These are phyloP conservation scores for Neoaliturus tenellus DNA, from an alignment of 2,888 invertebrate genomes.

Conservation along the genomic window DNA sequence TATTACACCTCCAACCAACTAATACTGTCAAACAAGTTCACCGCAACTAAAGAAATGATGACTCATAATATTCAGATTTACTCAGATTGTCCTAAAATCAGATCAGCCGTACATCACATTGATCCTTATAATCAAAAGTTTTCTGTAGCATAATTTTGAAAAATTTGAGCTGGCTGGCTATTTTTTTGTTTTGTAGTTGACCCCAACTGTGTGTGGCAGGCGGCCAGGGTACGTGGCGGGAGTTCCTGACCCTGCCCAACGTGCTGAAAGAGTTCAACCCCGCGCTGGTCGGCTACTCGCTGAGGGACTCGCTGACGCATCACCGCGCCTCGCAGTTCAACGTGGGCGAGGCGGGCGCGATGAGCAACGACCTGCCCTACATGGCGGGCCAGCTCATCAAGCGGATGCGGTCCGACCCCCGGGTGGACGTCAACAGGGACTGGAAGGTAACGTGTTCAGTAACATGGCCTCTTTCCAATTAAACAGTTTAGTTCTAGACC, in stretches of 20 bases:
- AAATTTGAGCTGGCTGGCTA: no score
- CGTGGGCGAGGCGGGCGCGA: slow-evolving; percentile 77
- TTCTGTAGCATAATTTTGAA: no score
- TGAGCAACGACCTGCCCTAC: slow-evolving; percentile 76
- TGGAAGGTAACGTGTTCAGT: slow-evolving; percentile 80
- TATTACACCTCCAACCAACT: no score
- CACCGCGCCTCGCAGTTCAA: slow-evolving; percentile 75
- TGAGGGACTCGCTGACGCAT: slow-evolving; percentile 73
- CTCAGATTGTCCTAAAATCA: no score
- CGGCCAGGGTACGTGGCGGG: slow-evolving; percentile 75
- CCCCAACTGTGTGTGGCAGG: slow-evolving; percentile 68
- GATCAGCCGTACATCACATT: no score
- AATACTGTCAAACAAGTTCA: no score
- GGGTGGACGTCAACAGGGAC: slow-evolving; percentile 75
- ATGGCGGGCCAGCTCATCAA: slow-evolving; percentile 76
- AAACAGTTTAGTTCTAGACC: no score
- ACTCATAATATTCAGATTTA: no score
- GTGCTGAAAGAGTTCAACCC: slow-evolving; percentile 80
- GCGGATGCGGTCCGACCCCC: slow-evolving; percentile 74
- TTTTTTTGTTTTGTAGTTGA: no score
- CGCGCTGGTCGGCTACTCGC: slow-evolving; percentile 78
- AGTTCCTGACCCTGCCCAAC: slow-evolving; percentile 77
- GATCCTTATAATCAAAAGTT: no score
- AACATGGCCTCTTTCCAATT: no score
- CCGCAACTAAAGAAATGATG: no score